These are phyloP conservation scores for Leptodactylus fallax DNA, from an alignment of 2,797 vertebrate genomes.

Conservation along the genomic window DNA sequence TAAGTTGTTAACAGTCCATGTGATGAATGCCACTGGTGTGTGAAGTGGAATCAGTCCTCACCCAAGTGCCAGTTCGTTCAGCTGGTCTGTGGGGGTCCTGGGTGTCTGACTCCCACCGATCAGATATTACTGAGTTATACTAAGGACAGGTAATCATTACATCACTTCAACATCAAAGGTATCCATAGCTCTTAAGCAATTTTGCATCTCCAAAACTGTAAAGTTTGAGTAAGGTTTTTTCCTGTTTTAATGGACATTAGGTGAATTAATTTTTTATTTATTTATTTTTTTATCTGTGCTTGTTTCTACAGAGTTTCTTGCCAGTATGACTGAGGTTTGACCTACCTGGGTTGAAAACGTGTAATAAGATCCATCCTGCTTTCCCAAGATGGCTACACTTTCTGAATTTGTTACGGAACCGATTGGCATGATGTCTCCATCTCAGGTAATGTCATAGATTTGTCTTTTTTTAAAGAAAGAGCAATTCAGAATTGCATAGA, in stretches of 20 bases:
- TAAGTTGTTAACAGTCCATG: too few species aligned
- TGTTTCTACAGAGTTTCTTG: not conserved
- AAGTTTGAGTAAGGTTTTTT: not conserved
- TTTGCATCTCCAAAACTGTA: not conserved
- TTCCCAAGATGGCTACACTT: constrained; percentile 45
- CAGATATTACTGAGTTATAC: too few species aligned
- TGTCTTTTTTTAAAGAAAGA: not conserved
- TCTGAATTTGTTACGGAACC: constrained; percentile 55
- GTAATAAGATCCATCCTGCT: constrained; percentile 5
- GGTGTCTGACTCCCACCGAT: too few species aligned
- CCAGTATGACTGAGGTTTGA: constrained; percentile 58
- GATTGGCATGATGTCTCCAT: constrained; percentile 58
- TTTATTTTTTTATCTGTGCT: not conserved
- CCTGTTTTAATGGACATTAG: not conserved
- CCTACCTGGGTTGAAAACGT: not conserved
- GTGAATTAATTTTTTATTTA: not conserved
- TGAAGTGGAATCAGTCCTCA: too few species aligned
- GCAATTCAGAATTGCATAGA: not conserved
- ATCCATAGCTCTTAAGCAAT: too few species aligned
- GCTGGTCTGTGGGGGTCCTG: too few species aligned
- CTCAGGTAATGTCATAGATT: constrained; percentile 36
- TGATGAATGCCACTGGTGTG: too few species aligned
- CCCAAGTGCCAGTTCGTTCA: too few species aligned
- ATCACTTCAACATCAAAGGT: too few species aligned
- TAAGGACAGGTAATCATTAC: too few species aligned